A percentile compares a stretch with the other conserved stretches of the same genome.
phyloP scores from a whole-genome alignment of 2,888 invertebrate genomes.

The Ectobius pallidus region DNA sequence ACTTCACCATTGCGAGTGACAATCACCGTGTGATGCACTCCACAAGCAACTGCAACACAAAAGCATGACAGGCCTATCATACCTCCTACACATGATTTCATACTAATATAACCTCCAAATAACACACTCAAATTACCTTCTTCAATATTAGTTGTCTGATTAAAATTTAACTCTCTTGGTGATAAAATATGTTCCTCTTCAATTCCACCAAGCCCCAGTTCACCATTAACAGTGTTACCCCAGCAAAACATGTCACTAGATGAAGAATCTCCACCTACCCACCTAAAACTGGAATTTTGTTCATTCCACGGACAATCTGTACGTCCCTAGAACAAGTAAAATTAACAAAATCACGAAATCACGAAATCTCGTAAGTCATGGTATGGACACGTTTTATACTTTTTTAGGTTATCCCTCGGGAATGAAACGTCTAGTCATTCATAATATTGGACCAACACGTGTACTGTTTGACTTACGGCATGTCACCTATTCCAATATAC shows the following conservation, averaged over 20 bases:
- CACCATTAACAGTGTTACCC: slow-evolving; percentile 79
- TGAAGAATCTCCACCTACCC: not conserved
- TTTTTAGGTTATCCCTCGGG: no score
- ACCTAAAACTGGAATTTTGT: not conserved
- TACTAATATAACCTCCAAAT: not conserved
- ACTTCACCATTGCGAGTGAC: slow-evolving; percentile 78
- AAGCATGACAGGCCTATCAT: no score
- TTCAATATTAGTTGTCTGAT: slow-evolving; percentile 52
- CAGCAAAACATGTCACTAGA: slow-evolving; percentile 66
- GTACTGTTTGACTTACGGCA: no score
- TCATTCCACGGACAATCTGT: no score
- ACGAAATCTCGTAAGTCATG: no score
- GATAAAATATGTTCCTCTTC: slow-evolving; percentile 68
- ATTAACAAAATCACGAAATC: no score
- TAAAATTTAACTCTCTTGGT: slow-evolving; percentile 57
- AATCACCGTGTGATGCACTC: slow-evolving; percentile 81
- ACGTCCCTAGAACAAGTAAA: not conserved
- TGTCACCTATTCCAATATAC: no score
- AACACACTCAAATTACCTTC: slow-evolving; percentile 53
- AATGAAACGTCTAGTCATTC: no score
- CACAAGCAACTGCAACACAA: slow-evolving; percentile 79
- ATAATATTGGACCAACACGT: no score
- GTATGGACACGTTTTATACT: no score
- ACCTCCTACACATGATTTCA: not conserved
- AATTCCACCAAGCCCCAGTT: slow-evolving; percentile 77